phyloP scores from a whole-genome alignment of 2,888 invertebrate species.

The Nemotelus pantherinus region DNA sequence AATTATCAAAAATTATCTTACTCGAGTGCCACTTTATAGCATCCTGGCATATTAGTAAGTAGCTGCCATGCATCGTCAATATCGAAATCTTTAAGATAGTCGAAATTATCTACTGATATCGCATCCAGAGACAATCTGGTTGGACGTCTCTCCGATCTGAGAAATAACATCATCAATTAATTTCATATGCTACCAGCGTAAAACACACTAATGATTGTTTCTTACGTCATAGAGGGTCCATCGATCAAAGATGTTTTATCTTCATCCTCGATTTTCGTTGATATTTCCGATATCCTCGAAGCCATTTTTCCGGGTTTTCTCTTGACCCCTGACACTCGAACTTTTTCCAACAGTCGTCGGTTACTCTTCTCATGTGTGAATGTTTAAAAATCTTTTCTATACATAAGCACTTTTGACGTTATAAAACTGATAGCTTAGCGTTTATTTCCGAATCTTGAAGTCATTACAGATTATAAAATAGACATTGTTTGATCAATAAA shows the following conservation, averaged over 20 bases:
- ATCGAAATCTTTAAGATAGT: constrained; percentile 44
- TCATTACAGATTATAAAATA: too few species aligned
- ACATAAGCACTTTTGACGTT: too few species aligned
- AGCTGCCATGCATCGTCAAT: constrained; percentile 38
- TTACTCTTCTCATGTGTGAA: not conserved
- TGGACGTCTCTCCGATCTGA: not conserved
- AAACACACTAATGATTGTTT: not conserved
- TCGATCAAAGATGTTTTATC: constrained; percentile 18
- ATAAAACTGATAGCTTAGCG: too few species aligned
- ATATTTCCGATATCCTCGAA: constrained; percentile 45
- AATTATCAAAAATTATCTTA: not conserved
- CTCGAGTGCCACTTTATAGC: constrained; percentile 33
- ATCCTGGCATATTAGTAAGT: constrained; percentile 27
- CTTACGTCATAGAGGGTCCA: constrained; percentile 21
- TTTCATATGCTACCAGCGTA: not conserved
- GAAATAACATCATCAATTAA: not conserved
- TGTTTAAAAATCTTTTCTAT: too few species aligned
- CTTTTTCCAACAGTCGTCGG: constrained; percentile 9
- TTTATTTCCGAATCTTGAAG: too few species aligned
- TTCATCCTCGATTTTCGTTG: constrained; percentile 52
- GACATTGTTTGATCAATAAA: constrained; percentile 7
- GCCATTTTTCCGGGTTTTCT: constrained; percentile 18
- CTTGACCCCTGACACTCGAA: not conserved
- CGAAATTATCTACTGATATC: constrained; percentile 33
- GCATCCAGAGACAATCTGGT: not conserved